These are phyloP conservation scores for Solea solea DNA, from an alignment of 2,113 vertebrate species.

Conservation along the genomic window DNA sequence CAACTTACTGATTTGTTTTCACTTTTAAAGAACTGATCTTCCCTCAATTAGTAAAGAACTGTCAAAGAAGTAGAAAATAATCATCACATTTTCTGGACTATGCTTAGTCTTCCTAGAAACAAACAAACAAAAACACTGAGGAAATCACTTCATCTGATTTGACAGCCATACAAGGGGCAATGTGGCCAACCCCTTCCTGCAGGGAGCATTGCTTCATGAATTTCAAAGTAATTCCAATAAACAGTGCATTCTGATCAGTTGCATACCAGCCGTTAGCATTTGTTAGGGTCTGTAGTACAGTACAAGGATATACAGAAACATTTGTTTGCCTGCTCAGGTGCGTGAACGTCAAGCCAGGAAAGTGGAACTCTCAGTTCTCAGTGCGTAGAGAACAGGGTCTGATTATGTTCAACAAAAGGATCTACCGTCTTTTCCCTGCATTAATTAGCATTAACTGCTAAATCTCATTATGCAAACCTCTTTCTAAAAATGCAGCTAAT, in stretches of 20 bases:
- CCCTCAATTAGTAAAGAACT: slow-evolving; percentile 50
- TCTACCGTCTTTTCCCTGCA: slow-evolving; percentile 56
- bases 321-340: slow-evolving; percentile 50
- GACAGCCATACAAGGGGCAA: slow-evolving; percentile 35
- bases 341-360: slow-evolving; percentile 48
- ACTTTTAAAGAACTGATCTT: slow-evolving; percentile 58
- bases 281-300: slow-evolving; percentile 69
- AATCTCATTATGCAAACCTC: slow-evolving; percentile 51
- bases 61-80: slow-evolving; percentile 54
- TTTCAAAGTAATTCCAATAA: slow-evolving; percentile 48
- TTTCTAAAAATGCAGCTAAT: slow-evolving; percentile 46
- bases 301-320: slow-evolving; percentile 66
- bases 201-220: slow-evolving; percentile 41
- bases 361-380: slow-evolving; percentile 54
- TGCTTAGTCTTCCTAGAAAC: slow-evolving; percentile 45
- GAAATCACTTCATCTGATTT: slow-evolving; percentile 56
- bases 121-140: slow-evolving; percentile 45
- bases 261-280: slow-evolving; percentile 59
- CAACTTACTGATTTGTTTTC: slow-evolving; percentile 68
- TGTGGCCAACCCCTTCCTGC: slow-evolving; percentile 33
- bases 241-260: slow-evolving; percentile 77
- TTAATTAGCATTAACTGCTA: slow-evolving; percentile 39
- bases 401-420: slow-evolving; percentile 33
- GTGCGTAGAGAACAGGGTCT: slow-evolving; percentile 63
- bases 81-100: slow-evolving; percentile 75